phyloP scores from a whole-genome alignment of 2,113 vertebrate species.

The Mustelus asterias region DNA sequence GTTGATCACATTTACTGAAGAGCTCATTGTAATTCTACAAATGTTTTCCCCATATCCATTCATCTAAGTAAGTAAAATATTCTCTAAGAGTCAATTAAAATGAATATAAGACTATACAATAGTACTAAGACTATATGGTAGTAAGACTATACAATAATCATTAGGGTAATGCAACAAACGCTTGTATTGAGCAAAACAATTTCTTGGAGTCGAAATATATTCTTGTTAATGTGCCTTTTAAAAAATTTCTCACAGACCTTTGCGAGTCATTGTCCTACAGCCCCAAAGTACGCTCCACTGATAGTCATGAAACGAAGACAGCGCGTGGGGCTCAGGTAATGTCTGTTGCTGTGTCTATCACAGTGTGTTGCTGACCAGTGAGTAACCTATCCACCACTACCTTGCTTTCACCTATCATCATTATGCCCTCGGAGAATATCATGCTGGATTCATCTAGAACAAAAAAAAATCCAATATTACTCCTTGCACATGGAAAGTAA shows the following conservation, averaged over 20 bases:
- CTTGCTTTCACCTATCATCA: background rate
- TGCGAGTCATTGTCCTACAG: background rate
- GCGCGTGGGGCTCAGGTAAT: conserved; percentile 19
- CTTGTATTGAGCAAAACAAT: background rate
- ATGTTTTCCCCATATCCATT: background rate
- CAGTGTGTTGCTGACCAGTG: background rate
- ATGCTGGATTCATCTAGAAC: background rate
- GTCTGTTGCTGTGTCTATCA: background rate
- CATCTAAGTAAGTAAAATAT: background rate
- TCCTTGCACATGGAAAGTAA: background rate
- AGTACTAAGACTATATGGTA: background rate
- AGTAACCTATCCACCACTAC: background rate
- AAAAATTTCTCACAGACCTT: conserved; percentile 33
- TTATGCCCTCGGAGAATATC: background rate
- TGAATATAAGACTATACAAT: background rate
- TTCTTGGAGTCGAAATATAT: background rate
- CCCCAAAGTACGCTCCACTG: background rate
- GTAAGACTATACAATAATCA: background rate
- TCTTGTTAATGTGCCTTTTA: conserved; percentile 31
- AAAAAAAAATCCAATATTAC: background rate
- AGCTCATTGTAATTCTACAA: background rate
- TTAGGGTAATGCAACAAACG: background rate
- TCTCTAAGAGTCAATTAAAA: background rate
- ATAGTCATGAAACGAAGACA: conserved; percentile 30
- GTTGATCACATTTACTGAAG: background rate